Conservation (phyloP, 2,797 vertebrate genomes). For the Orestias chungarensis region DNA sequence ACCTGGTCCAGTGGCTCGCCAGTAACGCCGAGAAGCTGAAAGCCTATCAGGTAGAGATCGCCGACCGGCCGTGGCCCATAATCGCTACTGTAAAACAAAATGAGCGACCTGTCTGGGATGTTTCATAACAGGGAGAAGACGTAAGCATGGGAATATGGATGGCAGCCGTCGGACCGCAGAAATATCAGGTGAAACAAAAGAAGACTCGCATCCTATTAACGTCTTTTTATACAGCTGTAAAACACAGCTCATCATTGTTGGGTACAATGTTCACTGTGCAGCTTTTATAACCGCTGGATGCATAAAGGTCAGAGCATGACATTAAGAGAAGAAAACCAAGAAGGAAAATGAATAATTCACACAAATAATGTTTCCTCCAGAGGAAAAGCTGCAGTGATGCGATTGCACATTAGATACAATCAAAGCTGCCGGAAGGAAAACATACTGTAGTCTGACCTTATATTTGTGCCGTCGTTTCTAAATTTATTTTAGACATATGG, state of each 20-base stretch:
- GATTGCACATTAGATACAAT: conserved; percentile 10
- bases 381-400: neutral
- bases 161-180: conserved; percentile 92
- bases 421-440: neutral
- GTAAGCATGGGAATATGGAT: conserved; percentile 99
- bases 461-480: neutral
- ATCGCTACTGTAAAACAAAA: neutral
- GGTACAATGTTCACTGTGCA: neutral
- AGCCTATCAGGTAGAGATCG: conserved; percentile 89
- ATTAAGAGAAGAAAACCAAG: neutral
- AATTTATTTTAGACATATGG: neutral
- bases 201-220: neutral
- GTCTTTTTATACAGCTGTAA: neutral
- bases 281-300: conserved; percentile 1
- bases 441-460: neutral
- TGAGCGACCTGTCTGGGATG: conserved; percentile 13
- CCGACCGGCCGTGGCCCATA: neutral
- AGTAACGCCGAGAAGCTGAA: conserved; percentile 89
- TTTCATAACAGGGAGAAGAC: conserved; percentile 89
- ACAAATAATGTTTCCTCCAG: conserved; percentile 2
- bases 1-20: conserved; percentile 93
- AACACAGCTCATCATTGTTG: conserved; percentile 8
- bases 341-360: conserved; percentile 1
- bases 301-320: conserved; percentile 14
- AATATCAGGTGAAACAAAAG: conserved; percentile 85